Conservation (phyloP, 2,113 vertebrate genomes). For the Passer montanus region DNA sequence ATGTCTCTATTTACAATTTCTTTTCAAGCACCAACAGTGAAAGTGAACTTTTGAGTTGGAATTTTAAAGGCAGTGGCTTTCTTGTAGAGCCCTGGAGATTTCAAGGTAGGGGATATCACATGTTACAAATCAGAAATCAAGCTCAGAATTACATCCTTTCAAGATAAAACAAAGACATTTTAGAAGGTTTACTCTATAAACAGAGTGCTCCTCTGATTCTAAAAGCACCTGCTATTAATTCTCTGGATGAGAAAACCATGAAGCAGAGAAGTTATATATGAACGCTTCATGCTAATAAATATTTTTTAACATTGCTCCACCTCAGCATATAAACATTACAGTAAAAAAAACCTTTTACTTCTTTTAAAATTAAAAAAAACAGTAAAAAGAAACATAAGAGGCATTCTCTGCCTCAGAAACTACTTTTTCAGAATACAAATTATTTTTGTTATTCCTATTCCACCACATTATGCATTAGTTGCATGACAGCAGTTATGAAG, state of each 20-base stretch:
- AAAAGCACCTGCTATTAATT: constrained; percentile 6
- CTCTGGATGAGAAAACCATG: not conserved
- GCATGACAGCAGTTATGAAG: not conserved
- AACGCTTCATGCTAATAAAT: not conserved
- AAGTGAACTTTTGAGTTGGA: not conserved
- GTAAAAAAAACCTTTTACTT: not conserved
- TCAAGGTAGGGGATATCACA: not conserved
- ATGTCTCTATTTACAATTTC: not conserved
- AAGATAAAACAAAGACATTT: not conserved
- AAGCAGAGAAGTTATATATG: not conserved
- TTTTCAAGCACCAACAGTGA: not conserved
- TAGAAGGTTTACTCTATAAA: constrained; percentile 6
- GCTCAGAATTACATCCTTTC: not conserved
- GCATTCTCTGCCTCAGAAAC: not conserved
- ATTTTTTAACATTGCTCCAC: not conserved
- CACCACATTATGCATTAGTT: not conserved
- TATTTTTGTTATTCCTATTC: not conserved
- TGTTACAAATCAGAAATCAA: constrained; percentile 18
- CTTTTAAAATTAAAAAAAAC: not conserved
- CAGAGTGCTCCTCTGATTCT: not conserved
- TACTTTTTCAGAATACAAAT: not conserved
- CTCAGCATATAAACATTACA: not conserved
- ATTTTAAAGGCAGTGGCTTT: constrained; percentile 16
- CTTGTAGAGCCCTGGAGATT: not conserved
- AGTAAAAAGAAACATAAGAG: not conserved